Base-by-base conservation (phyloP, 2,888 invertebrate species). In the Caenorhabditis wallacei region DNA sequence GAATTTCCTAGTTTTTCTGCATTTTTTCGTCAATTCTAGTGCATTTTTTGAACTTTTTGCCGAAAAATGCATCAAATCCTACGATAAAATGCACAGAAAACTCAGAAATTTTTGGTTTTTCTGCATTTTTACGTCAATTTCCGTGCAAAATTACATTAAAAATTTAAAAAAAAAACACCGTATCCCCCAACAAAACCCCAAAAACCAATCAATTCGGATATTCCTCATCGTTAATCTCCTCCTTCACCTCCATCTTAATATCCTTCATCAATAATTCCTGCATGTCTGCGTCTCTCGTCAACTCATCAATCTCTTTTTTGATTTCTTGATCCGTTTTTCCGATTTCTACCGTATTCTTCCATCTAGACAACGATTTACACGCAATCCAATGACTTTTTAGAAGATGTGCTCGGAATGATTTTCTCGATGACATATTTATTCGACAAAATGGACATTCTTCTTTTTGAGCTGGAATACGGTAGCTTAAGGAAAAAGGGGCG, bases 371-470 rank as follows among this genome's bases (percentile, higher is more conserved):
- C 3, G 68, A 56, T 48, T 81, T 75, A 48, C 75, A 70, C 0
- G 75, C 70, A 5, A 11, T 8, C 51, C 66, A 81, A 53, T 81
- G 81, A n/a, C n/a, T n/a, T 20, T 64, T 63, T 22, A 81, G 51
- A n/a, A 70, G 13, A 51, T 81, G 81, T 10, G 24, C 30, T 46
- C 69, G 68, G 71, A 81, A 76, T 20, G 64, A 30, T 66, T 81
- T 81, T 1, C 80, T 53, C 0, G 66, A 76, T 0, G 57, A 53
- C 11, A 68, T 16, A 30, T 61, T 22, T 1, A 48, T 7, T 11
- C 78, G 54, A 35, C 82, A 82, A 72, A 82, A 82, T 53, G 82
- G 82, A 40, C 82, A 82, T 18, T 78, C 76, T 1, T 61, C 71
- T 46, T 71, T 71, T 22, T 43, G 46, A 3, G 71, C 82, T 70